Base-by-base conservation (phyloP, 1,140 invertebrate genomes). In the Drosophila ananassae region DNA sequence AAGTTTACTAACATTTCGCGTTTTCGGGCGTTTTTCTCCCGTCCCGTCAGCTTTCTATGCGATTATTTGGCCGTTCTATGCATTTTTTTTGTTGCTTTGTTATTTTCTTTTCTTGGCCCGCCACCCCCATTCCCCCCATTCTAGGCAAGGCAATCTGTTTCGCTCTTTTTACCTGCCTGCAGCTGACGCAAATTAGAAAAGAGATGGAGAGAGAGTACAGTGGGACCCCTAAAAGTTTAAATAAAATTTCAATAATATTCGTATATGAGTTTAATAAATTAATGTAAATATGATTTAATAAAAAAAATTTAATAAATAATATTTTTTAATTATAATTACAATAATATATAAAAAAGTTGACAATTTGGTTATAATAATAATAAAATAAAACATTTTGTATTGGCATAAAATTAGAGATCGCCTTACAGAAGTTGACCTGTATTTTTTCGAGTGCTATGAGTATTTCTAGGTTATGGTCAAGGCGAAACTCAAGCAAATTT, bases 381-480 rank as follows among this genome's bases (percentile, higher is more conserved):
- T 17, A 17, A 17, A 17, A 17, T 17, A 17, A 17, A 17, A 17
- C 17, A 17, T 17, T 32, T 32, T 32, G 10, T 32, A 32, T 12
- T 3, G 28, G 5, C 7, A 6, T 28, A 24, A 55, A 13, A 51
- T 24, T 13, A 8, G 22, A 32, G 24, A 25, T 32, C 17, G 13
- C 3, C 34, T 44, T 51, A 63, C 2, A 9, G 30, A 51, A 8
- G 6, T 0, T 8, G 10, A 9, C 63, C 59, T 39, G 63, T 63
- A 51, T 22, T 63, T 60, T 66, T 28, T 50, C 7, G 50, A 52
- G 28, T 30, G 28, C 25, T 32, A 37, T 34, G 25, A 46, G 46
- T 69, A 89, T 82, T 87, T 87, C 82, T 87, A 79, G 82, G 82
- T 87, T 82, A 87, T 87, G 82, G 82, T 87, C 82, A 87, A 87